Evolutionary conservation across 2,113 vertebrate species (phyloP).

Genomic region (Coptodon rendalli): DNA sequence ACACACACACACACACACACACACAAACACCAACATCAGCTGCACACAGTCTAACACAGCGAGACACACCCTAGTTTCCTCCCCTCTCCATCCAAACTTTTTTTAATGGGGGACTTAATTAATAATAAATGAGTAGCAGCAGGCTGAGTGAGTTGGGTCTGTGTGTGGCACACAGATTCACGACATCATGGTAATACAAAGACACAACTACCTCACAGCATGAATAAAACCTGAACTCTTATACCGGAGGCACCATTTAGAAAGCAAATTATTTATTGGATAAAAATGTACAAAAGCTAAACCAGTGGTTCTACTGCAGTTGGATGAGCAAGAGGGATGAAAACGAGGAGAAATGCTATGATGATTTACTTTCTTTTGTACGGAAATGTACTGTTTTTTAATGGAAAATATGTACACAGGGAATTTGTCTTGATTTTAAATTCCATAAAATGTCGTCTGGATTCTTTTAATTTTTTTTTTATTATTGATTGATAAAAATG

Average conservation of each 20-base stretch:
- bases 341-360: background rate
- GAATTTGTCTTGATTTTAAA: background rate
- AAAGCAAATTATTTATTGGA: background rate
- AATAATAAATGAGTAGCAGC: constrained; percentile 47
- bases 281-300: background rate
- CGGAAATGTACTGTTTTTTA: background rate
- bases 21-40: background rate
- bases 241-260: background rate
- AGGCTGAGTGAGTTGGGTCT: background rate
- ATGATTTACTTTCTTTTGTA: background rate
- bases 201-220: background rate
- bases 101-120: constrained; percentile 25
- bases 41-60: background rate
- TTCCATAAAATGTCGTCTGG: background rate
- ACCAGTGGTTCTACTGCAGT: background rate
- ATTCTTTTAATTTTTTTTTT: background rate
- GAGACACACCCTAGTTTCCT: constrained; percentile 11
- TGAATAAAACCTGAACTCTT: background rate
- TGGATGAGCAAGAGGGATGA: background rate
- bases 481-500: background rate
- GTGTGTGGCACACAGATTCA: background rate
- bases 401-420: background rate
- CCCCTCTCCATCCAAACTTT: background rate
- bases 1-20: background rate
- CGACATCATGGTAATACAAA: background rate